Evolutionary conservation across 2,888 invertebrate genomes (phyloP), one percentile per base, ranked within the genome.

Genomic region (Cynaeus angustus): DNA sequence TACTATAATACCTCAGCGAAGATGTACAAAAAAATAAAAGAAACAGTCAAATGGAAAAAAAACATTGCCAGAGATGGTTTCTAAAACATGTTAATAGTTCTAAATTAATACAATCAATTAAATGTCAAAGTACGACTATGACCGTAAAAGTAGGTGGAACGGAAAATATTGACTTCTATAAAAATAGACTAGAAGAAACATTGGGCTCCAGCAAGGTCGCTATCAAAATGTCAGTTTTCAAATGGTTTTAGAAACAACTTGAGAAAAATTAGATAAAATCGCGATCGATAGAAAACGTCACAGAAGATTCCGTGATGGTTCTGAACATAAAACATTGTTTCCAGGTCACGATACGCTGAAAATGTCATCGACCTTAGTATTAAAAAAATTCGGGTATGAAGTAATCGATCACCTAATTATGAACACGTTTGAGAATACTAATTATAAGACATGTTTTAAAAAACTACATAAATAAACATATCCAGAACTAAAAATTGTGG

Each of bases 341-440:
- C 50, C 69, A 69, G 69, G 69, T 68, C 69, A 58, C 26, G 56
- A 21, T 52, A 21, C 26, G 16, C 21, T 26, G 50, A 16, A 56
- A 26, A 45, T 58, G 69, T 69, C 69, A 58, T 41, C 52, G 65
- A 65, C 50, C 69, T 52, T 12, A 26, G 13, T 37, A 41, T 53
- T 52, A 48, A 43, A 9, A 33, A 65, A 59, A 41, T 30, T 67
- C 16, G 46, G 26, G 56, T 37, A 21, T 55, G 55, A 33, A 43
- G 43, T 28, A 52, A 59, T 37, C 37, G 7, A 37, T 37, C 37
- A n/a, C 21, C 21, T 21, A 21, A 21, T 21, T 21, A 21, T 21
- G 21, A 4, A 21, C 21, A 21, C 21, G 21, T 21, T 21, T 21
- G 4, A 21, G 4, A 3, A 4, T 21, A 21, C 2, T 21, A 21